Percentiles rank a stretch among this genome's conserved stretches.
Evolutionary conservation across 2,113 vertebrate species (phyloP).

Genomic region (Anoura caudifer): DNA sequence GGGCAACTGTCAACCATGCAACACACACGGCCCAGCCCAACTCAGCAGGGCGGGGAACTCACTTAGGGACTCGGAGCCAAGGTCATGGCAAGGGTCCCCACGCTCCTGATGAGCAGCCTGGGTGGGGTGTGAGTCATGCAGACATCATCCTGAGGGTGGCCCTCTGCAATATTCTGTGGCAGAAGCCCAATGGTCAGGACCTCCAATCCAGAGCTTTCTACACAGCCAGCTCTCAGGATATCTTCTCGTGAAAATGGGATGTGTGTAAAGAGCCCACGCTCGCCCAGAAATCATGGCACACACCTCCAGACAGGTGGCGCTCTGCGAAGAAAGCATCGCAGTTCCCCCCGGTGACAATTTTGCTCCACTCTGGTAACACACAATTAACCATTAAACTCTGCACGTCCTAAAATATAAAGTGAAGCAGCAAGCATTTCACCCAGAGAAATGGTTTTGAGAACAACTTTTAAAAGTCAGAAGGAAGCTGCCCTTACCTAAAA

Average conservation of each 20-base stretch:
- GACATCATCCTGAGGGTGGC: neutral
- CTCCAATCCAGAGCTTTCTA: neutral
- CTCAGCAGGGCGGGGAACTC: neutral
- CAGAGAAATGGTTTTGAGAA: neutral
- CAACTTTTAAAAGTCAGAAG: neutral
- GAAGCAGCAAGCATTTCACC: neutral
- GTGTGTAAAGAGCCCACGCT: neutral
- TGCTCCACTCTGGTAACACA: neutral
- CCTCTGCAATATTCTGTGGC: neutral
- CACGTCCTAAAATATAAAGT: neutral
- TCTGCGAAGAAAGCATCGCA: neutral
- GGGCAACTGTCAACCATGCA: neutral
- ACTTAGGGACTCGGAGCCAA: neutral
- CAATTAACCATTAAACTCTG: neutral
- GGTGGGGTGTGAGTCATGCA: fast-evolving
- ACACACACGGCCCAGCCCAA: neutral
- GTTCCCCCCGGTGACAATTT: no score
- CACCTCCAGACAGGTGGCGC: no score
- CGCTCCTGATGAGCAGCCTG: neutral
- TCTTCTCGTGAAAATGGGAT: neutral
- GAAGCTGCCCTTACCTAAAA: neutral
- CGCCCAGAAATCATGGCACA: neutral
- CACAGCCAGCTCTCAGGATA: neutral
- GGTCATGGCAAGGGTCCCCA: no score
- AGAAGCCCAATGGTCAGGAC: neutral